Conservation (phyloP, 2,797 vertebrate genomes). For the Schizothorax lantsangensis region DNA sequence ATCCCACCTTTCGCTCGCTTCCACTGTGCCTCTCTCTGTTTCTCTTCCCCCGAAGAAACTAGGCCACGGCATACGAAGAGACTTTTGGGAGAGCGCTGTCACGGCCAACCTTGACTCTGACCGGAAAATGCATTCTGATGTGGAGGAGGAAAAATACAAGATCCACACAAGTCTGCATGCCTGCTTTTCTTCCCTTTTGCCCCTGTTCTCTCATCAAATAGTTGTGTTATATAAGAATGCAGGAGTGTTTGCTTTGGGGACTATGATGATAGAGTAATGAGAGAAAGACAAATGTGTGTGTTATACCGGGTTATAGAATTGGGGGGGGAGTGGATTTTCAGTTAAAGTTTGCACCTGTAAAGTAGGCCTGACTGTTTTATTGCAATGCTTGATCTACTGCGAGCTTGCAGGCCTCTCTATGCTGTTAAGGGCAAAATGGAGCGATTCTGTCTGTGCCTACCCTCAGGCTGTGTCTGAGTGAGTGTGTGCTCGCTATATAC, state of each 20-base stretch:
- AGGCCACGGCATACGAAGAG: slow-evolving; percentile 31
- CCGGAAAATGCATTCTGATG: slow-evolving; percentile 36
- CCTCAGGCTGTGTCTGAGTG: slow-evolving; percentile 46
- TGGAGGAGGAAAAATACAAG: slow-evolving; percentile 31
- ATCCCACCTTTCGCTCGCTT: slow-evolving; percentile 49
- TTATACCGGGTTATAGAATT: slow-evolving; percentile 36
- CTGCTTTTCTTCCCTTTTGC: background rate
- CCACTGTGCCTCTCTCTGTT: slow-evolving; percentile 54
- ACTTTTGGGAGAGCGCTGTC: slow-evolving; percentile 24
- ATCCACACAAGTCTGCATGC: background rate
- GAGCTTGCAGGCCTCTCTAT: slow-evolving; percentile 74
- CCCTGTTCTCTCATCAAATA: slow-evolving; percentile 24
- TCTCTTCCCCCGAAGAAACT: slow-evolving; percentile 11
- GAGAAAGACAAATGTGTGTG: slow-evolving; percentile 58
- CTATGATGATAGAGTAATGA: slow-evolving; percentile 58
- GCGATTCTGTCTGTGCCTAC: slow-evolving; percentile 22
- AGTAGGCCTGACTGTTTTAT: slow-evolving; percentile 76
- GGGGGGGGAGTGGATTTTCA: slow-evolving; percentile 40
- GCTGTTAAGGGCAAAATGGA: slow-evolving; percentile 71
- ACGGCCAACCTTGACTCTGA: slow-evolving; percentile 39
- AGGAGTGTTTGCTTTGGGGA: slow-evolving; percentile 55
- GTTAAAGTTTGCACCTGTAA: slow-evolving; percentile 50
- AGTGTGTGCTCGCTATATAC: slow-evolving; percentile 37
- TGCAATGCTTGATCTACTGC: slow-evolving; percentile 79
- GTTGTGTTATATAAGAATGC: slow-evolving; percentile 59